Evolutionary conservation across 2,888 invertebrate species (phyloP).

Genomic region (Sminthurinus aureus): DNA sequence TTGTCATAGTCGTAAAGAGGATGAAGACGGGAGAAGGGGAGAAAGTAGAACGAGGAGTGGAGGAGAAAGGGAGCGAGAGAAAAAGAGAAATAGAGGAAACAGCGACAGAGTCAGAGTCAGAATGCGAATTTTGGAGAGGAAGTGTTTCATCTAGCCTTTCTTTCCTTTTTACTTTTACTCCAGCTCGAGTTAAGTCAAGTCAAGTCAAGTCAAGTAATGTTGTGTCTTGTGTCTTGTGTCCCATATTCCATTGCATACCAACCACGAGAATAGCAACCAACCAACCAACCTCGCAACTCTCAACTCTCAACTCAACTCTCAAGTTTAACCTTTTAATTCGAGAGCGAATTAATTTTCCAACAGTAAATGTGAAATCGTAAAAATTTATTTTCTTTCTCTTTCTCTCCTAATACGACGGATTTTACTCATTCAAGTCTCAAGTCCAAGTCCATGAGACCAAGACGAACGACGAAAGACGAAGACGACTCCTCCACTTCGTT

Average conservation of each 20-base stretch:
- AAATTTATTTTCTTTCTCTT: constrained; percentile 13
- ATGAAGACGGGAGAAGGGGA: neutral
- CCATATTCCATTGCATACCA: neutral
- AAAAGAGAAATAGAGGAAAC: neutral
- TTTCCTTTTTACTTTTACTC: constrained; percentile 9
- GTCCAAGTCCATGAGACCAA: too few species aligned
- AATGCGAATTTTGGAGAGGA: too few species aligned
- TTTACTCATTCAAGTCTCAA: neutral
- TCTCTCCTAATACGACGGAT: neutral
- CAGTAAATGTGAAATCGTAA: constrained; percentile 17
- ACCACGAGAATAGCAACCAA: too few species aligned
- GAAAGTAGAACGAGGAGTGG: neutral
- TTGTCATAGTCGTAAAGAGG: constrained; percentile 30
- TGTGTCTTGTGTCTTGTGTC: too few species aligned
- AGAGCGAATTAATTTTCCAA: constrained; percentile 20
- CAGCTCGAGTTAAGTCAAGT: too few species aligned
- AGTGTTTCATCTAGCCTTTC: neutral
- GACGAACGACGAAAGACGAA: neutral
- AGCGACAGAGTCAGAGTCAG: neutral
- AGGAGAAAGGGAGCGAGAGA: constrained; percentile 3
- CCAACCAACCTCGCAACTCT: too few species aligned
- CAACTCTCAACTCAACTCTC: neutral
- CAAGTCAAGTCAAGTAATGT: neutral
- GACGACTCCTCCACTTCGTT: neutral
- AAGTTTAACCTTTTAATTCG: constrained; percentile 20